phyloP scores from a whole-genome alignment of 2,113 vertebrate genomes.

The Xenopus borealis region DNA sequence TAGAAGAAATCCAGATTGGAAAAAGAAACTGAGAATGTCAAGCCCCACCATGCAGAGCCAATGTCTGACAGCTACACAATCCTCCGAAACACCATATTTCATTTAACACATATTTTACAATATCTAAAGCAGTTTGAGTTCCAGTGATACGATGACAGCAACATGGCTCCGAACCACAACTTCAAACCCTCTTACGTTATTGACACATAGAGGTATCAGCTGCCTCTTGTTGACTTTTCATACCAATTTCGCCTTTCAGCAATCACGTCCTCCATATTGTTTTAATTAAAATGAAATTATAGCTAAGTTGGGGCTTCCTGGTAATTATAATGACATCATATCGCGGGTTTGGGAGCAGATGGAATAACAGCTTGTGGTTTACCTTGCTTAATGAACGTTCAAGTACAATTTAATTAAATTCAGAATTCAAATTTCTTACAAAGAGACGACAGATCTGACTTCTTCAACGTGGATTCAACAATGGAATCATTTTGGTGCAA shows the following conservation, averaged over 20 bases:
- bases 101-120: background rate
- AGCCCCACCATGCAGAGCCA: background rate
- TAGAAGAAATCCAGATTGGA: no score
- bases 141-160: background rate
- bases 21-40: no score
- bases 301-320: background rate
- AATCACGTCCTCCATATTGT: background rate
- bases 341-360: background rate
- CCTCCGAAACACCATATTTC: background rate
- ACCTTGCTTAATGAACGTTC: conserved; percentile 10
- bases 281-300: conserved; percentile 18
- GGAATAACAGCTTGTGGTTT: conserved; percentile 5
- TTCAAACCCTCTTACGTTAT: background rate
- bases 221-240: background rate
- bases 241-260: background rate
- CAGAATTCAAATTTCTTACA: background rate
- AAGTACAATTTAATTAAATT: background rate
- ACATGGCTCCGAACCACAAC: background rate
- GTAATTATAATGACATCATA: conserved; percentile 8
- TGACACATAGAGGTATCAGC: background rate
- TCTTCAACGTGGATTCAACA: no score
- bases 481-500: no score
- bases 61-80: background rate
- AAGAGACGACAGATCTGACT: background rate
- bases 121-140: background rate